Conservation (phyloP, 2,113 vertebrate genomes). For the Lathamus discolor region DNA sequence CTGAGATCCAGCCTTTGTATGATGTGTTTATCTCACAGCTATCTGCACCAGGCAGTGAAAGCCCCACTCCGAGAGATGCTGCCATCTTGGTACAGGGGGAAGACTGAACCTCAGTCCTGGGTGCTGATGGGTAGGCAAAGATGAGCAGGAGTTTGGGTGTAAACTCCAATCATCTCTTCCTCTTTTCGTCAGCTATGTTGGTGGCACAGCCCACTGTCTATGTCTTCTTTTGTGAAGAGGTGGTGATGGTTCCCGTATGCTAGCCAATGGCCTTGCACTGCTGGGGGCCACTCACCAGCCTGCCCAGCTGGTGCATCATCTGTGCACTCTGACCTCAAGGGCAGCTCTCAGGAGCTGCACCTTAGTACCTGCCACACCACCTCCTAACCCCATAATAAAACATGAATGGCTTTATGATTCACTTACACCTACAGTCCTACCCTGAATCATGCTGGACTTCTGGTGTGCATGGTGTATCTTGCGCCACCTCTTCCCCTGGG, state of each 20-base stretch:
- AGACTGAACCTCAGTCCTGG: background rate
- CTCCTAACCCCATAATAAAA: background rate
- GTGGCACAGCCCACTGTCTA: background rate
- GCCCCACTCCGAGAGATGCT: background rate
- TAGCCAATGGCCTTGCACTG: background rate
- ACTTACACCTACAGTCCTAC: background rate
- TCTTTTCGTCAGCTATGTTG: background rate
- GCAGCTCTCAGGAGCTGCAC: background rate
- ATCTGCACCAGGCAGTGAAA: background rate
- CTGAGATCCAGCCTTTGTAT: background rate
- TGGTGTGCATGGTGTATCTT: accelerated
- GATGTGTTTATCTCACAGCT: accelerated
- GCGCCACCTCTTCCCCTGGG: background rate
- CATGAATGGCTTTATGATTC: accelerated
- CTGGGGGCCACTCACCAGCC: background rate
- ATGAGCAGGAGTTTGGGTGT: background rate
- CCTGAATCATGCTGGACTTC: background rate
- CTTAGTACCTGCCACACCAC: accelerated
- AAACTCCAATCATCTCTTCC: background rate
- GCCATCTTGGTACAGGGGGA: no score
- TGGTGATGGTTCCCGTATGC: background rate
- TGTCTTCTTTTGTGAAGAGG: background rate
- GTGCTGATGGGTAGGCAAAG: background rate
- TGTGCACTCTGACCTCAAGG: accelerated
- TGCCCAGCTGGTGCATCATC: background rate